Evolutionary conservation across 2,888 invertebrate genomes (phyloP).

Genomic region (Pollenia amentaria): DNA sequence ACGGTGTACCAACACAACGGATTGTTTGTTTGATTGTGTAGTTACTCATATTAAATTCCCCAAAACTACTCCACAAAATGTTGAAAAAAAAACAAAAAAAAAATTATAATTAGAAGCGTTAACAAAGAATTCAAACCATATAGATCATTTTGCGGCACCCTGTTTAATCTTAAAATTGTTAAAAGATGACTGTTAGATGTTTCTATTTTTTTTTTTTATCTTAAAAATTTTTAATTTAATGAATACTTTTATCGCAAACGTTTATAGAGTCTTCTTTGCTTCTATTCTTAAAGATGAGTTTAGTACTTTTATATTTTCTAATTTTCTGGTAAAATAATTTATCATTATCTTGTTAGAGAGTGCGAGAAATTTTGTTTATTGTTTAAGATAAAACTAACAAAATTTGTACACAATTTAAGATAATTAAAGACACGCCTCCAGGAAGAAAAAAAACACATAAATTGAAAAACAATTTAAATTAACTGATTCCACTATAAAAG

Average conservation of each 20-base stretch:
- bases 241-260: background rate
- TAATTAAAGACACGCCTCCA: conserved; percentile 11
- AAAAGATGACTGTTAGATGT: no score
- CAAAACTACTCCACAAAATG: no score
- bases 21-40: no score
- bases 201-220: no score
- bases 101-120: no score
- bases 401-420: conserved; percentile 3
- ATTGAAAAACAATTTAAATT: conserved; percentile 4
- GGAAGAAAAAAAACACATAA: background rate
- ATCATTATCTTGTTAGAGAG: conserved; percentile 64
- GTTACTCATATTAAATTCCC: no score
- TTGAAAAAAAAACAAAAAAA: no score
- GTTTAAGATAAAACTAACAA: background rate
- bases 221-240: no score
- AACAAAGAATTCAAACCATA: no score
- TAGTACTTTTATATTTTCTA: background rate
- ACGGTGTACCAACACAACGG: no score
- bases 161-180: no score
- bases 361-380: conserved; percentile 26
- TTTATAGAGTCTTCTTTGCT: background rate
- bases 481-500: background rate
- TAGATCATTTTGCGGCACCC: no score
- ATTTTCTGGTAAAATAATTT: conserved; percentile 10
- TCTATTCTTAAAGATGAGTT: background rate